Base-by-base conservation (phyloP, 2,113 vertebrate species). In the Dromiciops gliroides region DNA sequence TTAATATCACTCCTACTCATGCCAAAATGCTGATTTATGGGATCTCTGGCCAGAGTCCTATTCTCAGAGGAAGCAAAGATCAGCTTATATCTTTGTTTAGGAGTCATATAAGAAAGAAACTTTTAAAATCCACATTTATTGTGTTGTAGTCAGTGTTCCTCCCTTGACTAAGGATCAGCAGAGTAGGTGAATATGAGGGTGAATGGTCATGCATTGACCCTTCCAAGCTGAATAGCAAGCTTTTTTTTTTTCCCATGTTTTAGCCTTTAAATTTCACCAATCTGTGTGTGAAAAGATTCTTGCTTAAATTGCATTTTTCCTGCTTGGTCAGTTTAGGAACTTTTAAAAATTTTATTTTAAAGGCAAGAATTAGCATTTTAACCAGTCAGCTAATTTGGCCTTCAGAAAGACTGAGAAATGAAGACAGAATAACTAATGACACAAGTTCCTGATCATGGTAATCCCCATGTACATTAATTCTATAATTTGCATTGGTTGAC, bases 341-440 rank as follows among this genome's bases (percentile, higher is more conserved):
- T 95, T 93, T 56, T 75, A n/a, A n/a, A n/a, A n/a, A n/a, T 75
- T 31, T 75, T n/a, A 49, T 96, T 98, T 95, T 95, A 97, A 97
- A 98, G 96, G 96, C 95, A 97, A 97, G 91, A 95, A 97, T 98
- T 98, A 98, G 90, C 95, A 97, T 98, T 98, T 98, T 95, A 96
- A 95, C 92, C 89, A 96, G 93, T 98, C 97, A 98, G 97, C 93
- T 97, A 93, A 89, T 97, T 98, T 95, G 90, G 60, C 47, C 95
- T 98, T 95, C 92, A 95, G 56, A 51, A 93, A 8, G 91, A 93
- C 90, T 95, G 47, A 89, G 95, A 97, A 97, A 97, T 96, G 90
- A 96, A 91, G 95, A 96, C 95, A 95, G 88, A 60, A 51, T 96
- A 95, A 97, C 92, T 97, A 96, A 97, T 97, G 93, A 56, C 89